Evolutionary conservation across 2,888 invertebrate species (phyloP).

Genomic region (Ectobius pallidus): DNA sequence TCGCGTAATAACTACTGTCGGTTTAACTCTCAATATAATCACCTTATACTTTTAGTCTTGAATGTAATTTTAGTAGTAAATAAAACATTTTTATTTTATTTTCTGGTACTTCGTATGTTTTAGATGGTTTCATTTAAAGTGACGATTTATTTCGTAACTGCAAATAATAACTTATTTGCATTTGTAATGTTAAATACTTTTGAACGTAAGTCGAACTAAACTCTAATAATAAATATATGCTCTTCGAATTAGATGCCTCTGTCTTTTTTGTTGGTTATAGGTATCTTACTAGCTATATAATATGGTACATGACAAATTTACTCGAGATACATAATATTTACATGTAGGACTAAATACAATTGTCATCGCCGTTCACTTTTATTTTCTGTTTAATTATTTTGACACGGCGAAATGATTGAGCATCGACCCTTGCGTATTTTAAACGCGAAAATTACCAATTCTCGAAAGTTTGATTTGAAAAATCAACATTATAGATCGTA

Average conservation of each 20-base stretch:
- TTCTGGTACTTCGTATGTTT: no score
- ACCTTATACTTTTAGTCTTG: no score
- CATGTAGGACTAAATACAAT: conserved; percentile 24
- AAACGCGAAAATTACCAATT: neutral
- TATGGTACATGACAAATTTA: conserved; percentile 22
- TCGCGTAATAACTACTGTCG: no score
- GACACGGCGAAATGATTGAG: neutral
- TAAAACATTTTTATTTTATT: no score
- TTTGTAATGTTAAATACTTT: neutral
- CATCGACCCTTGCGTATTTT: neutral
- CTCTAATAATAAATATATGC: neutral
- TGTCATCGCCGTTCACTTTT: neutral
- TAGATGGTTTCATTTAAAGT: no score
- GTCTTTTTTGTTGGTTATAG: neutral
- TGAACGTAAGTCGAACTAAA: neutral
- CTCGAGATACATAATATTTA: conserved; percentile 8
- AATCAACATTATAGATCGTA: neutral
- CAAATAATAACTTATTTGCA: no score
- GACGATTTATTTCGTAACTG: no score
- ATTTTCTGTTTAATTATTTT: no score
- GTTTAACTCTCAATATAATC: no score
- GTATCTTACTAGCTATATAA: neutral
- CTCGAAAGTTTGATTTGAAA: neutral
- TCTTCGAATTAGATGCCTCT: neutral
- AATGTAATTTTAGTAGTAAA: no score